These are phyloP conservation scores for Penelope pileata DNA, from an alignment of 2,113 vertebrate genomes.

Conservation along the genomic window DNA sequence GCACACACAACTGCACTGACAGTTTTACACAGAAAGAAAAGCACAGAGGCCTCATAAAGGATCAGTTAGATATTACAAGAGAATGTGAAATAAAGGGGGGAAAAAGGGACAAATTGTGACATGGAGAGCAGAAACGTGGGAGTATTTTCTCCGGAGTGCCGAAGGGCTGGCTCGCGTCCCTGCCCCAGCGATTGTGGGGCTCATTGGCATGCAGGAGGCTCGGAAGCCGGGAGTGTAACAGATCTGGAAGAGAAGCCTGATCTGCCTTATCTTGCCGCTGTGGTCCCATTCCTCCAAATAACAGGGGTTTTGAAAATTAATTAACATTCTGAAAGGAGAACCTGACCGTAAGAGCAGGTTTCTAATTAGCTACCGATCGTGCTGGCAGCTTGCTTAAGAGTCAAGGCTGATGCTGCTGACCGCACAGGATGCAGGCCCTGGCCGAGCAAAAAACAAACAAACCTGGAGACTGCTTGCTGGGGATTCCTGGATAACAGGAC, in stretches of 20 bases:
- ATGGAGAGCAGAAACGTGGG: not conserved
- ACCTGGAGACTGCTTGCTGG: not conserved
- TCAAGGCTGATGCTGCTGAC: not conserved
- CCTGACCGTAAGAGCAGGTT: not conserved
- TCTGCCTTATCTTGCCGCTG: not conserved
- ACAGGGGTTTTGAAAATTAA: slow-evolving; percentile 30
- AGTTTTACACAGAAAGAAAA: not conserved
- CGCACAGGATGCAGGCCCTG: fast-evolving
- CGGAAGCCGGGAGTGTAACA: not conserved
- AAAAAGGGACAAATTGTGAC: not conserved
- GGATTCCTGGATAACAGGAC: not conserved
- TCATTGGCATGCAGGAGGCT: not conserved
- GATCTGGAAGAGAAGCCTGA: not conserved
- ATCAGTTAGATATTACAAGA: slow-evolving; percentile 26
- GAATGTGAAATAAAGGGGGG: not conserved
- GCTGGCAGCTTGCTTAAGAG: not conserved
- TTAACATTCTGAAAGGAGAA: slow-evolving; percentile 41
- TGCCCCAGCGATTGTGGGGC: not conserved
- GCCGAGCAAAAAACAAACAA: not conserved
- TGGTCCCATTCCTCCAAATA: not conserved
- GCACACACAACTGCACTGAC: not conserved
- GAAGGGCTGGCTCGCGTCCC: not conserved
- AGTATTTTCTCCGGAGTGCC: not conserved
- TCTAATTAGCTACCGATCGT: slow-evolving; percentile 5
- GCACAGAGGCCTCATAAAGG: not conserved